These are phyloP conservation scores for Nipponacmea schrenckii DNA, from an alignment of 2,888 invertebrate genomes.

Conservation along the genomic window DNA sequence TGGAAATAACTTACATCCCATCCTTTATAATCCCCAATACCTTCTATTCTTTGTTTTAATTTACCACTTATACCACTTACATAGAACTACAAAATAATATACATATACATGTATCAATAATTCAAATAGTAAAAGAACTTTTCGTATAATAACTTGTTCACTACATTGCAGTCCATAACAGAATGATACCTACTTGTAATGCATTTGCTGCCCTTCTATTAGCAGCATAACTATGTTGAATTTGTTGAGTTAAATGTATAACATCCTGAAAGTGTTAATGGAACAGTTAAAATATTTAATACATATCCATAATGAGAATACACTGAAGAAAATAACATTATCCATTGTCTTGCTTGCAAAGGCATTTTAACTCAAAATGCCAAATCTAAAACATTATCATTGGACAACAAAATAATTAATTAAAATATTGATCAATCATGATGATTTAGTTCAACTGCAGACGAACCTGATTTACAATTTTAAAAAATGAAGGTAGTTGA, in stretches of 20 bases:
- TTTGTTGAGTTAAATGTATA: conserved; percentile 88
- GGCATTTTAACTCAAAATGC: no score
- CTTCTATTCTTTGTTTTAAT: conserved; percentile 79
- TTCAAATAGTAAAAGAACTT: neutral
- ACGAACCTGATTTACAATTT: no score
- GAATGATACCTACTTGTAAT: conserved; percentile 68
- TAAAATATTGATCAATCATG: no score
- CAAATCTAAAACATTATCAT: conserved; percentile 6
- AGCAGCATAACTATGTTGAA: conserved; percentile 88
- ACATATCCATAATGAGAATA: neutral
- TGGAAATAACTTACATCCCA: conserved; percentile 82
- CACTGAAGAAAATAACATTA: neutral
- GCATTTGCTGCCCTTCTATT: conserved; percentile 86
- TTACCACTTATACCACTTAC: conserved; percentile 83
- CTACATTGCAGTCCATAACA: neutral
- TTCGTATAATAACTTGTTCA: no score
- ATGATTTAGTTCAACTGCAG: no score
- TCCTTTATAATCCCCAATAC: conserved; percentile 87
- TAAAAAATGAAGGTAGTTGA: no score
- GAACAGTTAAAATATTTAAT: neutral
- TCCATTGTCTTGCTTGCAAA: neutral
- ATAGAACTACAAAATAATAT: conserved; percentile 74
- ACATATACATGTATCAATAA: neutral
- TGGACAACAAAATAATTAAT: neutral
- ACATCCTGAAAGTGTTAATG: conserved; percentile 74